Evolutionary conservation across 2,113 vertebrate genomes (phyloP), one percentile per base, ranked within the genome.

Genomic region (Anarrhichthys ocellatus): DNA sequence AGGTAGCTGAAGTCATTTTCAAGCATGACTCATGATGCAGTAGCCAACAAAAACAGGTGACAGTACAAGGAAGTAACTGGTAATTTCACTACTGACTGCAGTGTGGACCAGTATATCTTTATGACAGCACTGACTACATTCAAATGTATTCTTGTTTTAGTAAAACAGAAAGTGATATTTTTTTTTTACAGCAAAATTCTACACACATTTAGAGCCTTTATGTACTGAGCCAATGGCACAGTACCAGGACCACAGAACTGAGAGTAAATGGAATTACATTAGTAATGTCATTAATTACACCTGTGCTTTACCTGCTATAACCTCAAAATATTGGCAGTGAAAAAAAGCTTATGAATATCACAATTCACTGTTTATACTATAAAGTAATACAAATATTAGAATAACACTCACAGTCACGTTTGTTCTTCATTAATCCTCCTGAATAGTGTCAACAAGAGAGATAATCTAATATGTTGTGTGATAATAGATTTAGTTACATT

Each of bases 21-120:
- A 22, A 68, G n/a, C 42, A 63, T 81, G 78, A 73, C 62, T 83
- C 68, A 87, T n/a, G 58, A 67, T 27, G 27, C 7, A 18, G 50
- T 63, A 17, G 14, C 9, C 1, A 72, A 76, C 18, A 72, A 46
- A 42, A 15, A 27, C 18, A 36, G 34, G 20, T 36, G 18, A 22
- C 52, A 14, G 64, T 11, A 70, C 22, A 44, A 48, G 61, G 50
- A 80, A 72, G 29, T 59, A 42, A 36, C 27, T 29, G 22, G 9
- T 29, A 0, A 65, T 65, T 40, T 34, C 24, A 61, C 20, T 24
- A 27, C 13, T 46, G 42, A 66, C 52, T 80, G 61, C 17, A 54
- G 6, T 59, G 24, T 9, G 18, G 20, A 64, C 29, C 11, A 75
- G 14, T 50, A 34, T 11, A 36, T 13, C 42, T n/a, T 42, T 3